Base-by-base conservation (phyloP, 2,113 vertebrate species). In the Phasianus colchicus region DNA sequence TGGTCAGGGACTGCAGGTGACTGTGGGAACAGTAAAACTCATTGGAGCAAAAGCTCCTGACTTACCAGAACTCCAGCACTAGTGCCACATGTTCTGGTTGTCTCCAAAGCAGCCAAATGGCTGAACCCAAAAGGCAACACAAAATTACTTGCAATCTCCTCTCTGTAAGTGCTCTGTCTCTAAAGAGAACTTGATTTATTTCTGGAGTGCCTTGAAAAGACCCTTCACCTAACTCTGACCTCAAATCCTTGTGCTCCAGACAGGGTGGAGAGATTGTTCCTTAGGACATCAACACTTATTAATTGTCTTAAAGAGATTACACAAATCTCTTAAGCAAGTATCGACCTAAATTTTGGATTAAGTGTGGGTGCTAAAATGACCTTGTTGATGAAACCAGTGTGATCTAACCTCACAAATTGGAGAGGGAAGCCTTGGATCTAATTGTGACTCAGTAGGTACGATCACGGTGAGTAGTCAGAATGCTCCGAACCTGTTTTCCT, bases 291-390 rank as follows among this genome's bases (percentile, higher is more conserved):
- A 91, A 48, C 64, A 66, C 80, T 86, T 72, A 79, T 88, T 97
- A 94, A 96, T 95, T 94, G 95, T 69, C 90, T 88, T 94, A 94
- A 95, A 95, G 93, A 95, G 96, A 96, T 97, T 96, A 95, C 40
- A 82, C 48, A 86, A 84, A 96, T 95, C 96, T 84, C 54, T 88
- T 95, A 90, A 95, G 91, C 83, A 95, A 97, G 83, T 38, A 95
- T 86, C 79, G 72, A 83, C 78, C 79, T 90, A 95, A 91, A 52
- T 88, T 91, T 93, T 61, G 58, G 89, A 93, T 94, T 94, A 95
- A 90, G 32, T 21, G 21, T 27, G 50, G 76, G 65, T 79, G 82
- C 52, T 86, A 81, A 88, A 92, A 91, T 63, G 83, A 91, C 94
- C 93, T 95, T 90, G 90, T 81, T 94, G 83, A 93, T 89, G 88